phyloP scores from a whole-genome alignment of 1,140 invertebrate species.

The Papilio helenus region DNA sequence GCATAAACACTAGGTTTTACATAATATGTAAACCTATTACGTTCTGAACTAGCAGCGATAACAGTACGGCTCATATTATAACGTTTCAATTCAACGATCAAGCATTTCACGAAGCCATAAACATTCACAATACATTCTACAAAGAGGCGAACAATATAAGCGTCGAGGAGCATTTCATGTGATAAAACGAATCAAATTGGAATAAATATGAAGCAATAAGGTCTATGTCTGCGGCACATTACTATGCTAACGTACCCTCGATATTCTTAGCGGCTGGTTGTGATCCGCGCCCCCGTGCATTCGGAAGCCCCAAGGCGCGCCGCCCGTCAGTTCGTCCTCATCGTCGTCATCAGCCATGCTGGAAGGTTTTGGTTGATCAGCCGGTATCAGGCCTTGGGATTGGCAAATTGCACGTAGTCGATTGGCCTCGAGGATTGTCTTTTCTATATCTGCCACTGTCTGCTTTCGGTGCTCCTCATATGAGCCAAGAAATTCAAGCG shows the following conservation, averaged over 20 bases:
- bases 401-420: too few relatives aligned
- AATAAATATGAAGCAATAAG: slow-evolving; percentile 32
- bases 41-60: too few relatives aligned
- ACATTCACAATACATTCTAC: neutral
- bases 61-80: neutral
- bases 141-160: neutral
- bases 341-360: slow-evolving; percentile 87
- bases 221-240: slow-evolving; percentile 11
- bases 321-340: slow-evolving; percentile 90
- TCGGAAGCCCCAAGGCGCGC: slow-evolving; percentile 95
- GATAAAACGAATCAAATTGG: slow-evolving; percentile 25
- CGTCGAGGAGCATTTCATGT: neutral
- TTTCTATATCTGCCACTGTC: too few relatives aligned
- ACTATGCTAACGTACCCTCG: slow-evolving; percentile 86
- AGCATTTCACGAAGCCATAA: neutral
- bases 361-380: too few relatives aligned
- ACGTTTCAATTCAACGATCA: neutral
- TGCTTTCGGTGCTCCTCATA: too few relatives aligned
- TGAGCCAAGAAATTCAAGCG: too few relatives aligned
- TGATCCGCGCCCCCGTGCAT: slow-evolving; percentile 91
- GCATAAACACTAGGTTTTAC: too few relatives aligned
- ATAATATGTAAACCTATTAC: too few relatives aligned
- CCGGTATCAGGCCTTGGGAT: too few relatives aligned
- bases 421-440: too few relatives aligned
- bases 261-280: slow-evolving; percentile 89